These are phyloP conservation scores for Anhinga anhinga DNA, from an alignment of 2,113 vertebrate genomes.

Conservation along the genomic window DNA sequence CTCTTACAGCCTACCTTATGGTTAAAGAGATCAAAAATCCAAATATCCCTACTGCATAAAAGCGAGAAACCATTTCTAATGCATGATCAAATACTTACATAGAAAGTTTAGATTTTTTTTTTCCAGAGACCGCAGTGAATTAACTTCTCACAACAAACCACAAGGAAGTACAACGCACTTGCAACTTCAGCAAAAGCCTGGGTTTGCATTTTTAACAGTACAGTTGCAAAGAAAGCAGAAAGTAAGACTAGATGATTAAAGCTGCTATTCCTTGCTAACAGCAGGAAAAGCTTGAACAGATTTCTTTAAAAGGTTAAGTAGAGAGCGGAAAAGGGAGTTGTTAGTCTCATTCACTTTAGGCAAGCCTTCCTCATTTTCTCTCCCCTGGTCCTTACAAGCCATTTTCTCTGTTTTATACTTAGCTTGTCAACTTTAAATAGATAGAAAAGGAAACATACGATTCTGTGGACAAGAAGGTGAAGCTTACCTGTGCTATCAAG, in stretches of 20 bases:
- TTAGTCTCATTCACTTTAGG: not conserved
- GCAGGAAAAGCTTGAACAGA: not conserved
- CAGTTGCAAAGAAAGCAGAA: conserved; percentile 44
- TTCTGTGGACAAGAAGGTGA: not conserved
- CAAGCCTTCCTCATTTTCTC: not conserved
- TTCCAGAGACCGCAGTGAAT: not conserved
- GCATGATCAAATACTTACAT: not conserved
- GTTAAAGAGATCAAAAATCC: not conserved
- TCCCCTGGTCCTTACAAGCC: not conserved
- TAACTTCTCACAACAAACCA: conserved; percentile 15
- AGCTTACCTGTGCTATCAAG: not conserved
- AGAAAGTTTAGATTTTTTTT: not conserved
- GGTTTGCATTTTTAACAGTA: not conserved
- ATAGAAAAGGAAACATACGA: not conserved
- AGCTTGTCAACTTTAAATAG: not conserved
- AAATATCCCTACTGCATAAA: not conserved
- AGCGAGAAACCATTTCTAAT: not conserved
- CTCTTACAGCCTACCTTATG: not conserved
- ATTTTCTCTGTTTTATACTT: not conserved
- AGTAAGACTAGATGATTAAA: not conserved
- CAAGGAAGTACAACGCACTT: conserved; percentile 8
- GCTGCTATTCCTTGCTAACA: not conserved
- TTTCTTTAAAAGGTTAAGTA: not conserved
- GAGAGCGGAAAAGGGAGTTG: not conserved
- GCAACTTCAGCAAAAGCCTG: conserved; percentile 39